phyloP scores from a whole-genome alignment of 2,113 vertebrate species.

The Okapia johnstoni region DNA sequence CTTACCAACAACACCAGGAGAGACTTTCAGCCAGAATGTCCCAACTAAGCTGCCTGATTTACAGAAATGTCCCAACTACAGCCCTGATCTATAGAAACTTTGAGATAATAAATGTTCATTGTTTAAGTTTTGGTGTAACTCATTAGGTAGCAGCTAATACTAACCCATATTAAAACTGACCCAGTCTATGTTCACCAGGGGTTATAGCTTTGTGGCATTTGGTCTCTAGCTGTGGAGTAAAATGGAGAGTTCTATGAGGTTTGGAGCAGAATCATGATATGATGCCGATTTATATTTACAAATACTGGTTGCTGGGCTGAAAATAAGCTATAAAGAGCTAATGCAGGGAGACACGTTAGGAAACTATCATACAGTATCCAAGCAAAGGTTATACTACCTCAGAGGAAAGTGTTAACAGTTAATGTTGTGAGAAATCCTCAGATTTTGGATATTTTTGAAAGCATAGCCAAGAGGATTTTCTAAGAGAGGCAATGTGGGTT shows the following conservation, averaged over 20 bases:
- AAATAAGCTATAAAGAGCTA: neutral
- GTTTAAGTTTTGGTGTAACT: neutral
- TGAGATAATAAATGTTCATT: neutral
- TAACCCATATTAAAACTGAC: neutral
- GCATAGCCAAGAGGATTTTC: neutral
- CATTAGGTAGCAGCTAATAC: neutral
- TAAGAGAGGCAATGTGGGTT: neutral
- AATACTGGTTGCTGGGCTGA: neutral
- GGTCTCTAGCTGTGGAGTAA: neutral
- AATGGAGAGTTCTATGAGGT: neutral
- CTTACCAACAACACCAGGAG: neutral
- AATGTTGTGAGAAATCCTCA: neutral
- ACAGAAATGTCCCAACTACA: neutral
- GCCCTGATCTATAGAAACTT: neutral
- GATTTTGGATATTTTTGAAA: neutral
- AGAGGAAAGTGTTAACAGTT: neutral
- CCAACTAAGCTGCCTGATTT: neutral
- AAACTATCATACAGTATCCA: neutral
- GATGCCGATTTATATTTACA: neutral
- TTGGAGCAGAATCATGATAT: neutral
- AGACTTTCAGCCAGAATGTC: neutral
- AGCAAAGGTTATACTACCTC: neutral
- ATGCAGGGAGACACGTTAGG: neutral
- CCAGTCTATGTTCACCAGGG: neutral
- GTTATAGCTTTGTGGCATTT: neutral